Conservation (phyloP, 2,113 vertebrate genomes). For the Nyctibius bracteatus region DNA sequence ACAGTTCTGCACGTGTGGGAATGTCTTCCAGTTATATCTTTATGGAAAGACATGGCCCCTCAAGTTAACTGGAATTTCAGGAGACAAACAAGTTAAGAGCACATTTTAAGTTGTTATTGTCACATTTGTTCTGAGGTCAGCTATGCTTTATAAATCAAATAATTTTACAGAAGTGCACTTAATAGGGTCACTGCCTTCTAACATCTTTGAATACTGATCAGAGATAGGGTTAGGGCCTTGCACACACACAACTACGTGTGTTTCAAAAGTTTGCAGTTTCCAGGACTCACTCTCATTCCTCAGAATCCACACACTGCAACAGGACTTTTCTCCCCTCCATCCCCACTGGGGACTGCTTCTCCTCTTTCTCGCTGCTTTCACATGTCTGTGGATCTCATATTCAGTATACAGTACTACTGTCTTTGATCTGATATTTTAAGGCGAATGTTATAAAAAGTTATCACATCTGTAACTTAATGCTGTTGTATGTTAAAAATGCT, state of each 20-base stretch:
- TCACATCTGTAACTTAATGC: background rate
- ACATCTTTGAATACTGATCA: background rate
- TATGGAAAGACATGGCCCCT: background rate
- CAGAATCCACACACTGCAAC: background rate
- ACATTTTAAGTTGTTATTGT: background rate
- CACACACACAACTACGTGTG: rapidly evolving
- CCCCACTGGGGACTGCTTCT: background rate
- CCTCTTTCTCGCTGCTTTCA: background rate
- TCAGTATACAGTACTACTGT: background rate
- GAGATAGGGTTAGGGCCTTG: background rate
- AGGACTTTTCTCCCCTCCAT: background rate
- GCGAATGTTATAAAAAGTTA: background rate
- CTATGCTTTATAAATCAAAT: background rate
- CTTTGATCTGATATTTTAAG: background rate
- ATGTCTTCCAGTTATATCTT: background rate
- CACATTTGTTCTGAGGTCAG: background rate
- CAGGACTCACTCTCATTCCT: background rate
- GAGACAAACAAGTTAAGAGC: background rate
- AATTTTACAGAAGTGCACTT: background rate
- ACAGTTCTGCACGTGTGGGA: background rate
- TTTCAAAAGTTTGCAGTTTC: background rate
- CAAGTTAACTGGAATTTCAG: background rate
- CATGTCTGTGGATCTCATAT: background rate
- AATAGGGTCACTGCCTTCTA: background rate
- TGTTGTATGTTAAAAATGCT: background rate